phyloP scores from a whole-genome alignment of 2,797 vertebrate species.

The Macropodus opercularis region DNA sequence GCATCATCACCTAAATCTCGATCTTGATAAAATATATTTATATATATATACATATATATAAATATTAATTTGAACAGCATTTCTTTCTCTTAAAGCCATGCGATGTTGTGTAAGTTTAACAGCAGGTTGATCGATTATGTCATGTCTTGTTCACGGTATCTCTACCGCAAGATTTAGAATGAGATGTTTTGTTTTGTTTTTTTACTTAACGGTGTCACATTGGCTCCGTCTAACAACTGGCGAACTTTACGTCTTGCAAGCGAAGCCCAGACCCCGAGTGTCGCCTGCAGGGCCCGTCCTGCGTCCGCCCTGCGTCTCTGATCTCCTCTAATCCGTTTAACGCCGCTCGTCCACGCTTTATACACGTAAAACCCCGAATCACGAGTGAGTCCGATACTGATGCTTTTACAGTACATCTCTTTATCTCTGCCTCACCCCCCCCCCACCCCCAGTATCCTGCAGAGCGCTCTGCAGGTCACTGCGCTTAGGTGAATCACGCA shows the following conservation, averaged over 20 bases:
- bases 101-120: not conserved
- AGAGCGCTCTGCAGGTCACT: constrained; percentile 11
- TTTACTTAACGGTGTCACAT: not conserved
- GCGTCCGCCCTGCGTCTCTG: constrained; percentile 19
- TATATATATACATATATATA: no score
- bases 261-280: not conserved
- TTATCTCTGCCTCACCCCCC: constrained; percentile 19
- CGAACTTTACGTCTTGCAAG: not conserved
- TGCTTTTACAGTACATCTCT: constrained; percentile 5
- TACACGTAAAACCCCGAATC: constrained; percentile 33
- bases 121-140: not conserved
- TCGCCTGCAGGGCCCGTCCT: constrained; percentile 25
- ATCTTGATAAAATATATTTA: not conserved
- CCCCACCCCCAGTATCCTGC: constrained; percentile 27
- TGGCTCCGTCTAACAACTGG: not conserved
- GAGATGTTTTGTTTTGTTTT: not conserved
- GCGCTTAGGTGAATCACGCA: constrained; percentile 31
- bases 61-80: no score
- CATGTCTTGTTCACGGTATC: not conserved
- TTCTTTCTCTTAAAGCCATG: no score
- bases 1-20: no score
- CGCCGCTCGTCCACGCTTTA: constrained; percentile 17
- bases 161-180: no score
- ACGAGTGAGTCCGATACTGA: constrained; percentile 32
- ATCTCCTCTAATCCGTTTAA: constrained; percentile 10